Base-by-base conservation (phyloP, 2,888 invertebrate genomes). In the Macrosoma leucophasiata region DNA sequence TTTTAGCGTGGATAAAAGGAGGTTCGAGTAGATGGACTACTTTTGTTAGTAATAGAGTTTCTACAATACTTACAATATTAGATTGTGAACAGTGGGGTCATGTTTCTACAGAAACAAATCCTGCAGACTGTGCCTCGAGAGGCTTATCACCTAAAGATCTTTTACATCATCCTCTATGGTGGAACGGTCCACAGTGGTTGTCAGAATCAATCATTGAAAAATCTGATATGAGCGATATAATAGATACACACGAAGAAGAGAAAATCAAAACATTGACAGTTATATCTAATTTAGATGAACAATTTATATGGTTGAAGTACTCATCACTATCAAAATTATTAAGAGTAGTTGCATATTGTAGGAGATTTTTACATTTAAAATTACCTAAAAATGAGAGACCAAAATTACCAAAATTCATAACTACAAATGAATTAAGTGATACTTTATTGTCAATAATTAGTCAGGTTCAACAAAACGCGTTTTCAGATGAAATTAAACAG, bases 81-180 rank as follows among this genome's bases (percentile, higher is more conserved):
- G 33, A 47, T 4, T 12, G 5, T 13, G 22, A 28, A 2, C 33
- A 34, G 12, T 37, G 36, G 28, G 7, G 23, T 26, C 29, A 52
- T 28, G 43, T 55, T 1, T 4, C 29, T 4, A 41, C 49, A 0
- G 21, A 20, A 1, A 24, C 46, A 5, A 58, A 58, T 28, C 53
- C 55, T 1, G 55, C 54, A 0, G 55, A 59, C 28, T 40, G 38
- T 22, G 53, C 55, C 0, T 52, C 57, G 10, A 33, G 55, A 14
- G 52, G 55, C 3, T 2, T 48, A 6, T 2, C 6, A 3, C 31
- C 46, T 1, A 10, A 6, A 9, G 40, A 35, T 4, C 20, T 36
- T 10, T 6, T 19, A 4, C 13, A 31, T 1, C 9, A 28, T 22
- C 5, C 17, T 3, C 8, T 42, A 4, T 42, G 38, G 42, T 34